Evolutionary conservation across 2,113 vertebrate genomes (phyloP), one percentile per base, ranked within the genome.

Genomic region (Hippocampus mohnikei): DNA sequence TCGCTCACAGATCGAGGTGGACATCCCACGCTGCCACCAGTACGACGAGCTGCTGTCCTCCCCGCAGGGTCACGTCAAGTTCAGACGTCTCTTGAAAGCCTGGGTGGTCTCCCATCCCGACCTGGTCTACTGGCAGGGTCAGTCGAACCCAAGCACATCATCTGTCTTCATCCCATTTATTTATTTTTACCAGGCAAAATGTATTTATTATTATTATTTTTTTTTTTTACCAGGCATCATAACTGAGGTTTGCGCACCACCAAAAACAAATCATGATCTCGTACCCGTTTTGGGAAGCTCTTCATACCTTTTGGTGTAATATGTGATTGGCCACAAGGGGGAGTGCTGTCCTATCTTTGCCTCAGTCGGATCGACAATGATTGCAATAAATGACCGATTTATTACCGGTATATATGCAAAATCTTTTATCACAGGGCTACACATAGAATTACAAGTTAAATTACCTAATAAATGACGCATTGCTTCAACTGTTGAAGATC

Each of bases 61-160:
- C 86, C 97, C 85, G 8, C 95, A 99, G 87, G 97, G 97, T 69
- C 97, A 98, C 80, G 90, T 93, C 67, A 99, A 99, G 89, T 99
- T 98, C 84, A 92, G 96, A 23, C 94, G 95, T 53, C 96, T 98
- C 13, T 76, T 99, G 77, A 98, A 99, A 87, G 97, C 97, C 56
- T 99, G 97, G 97, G 97, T 99, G 16, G 96, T 99, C 70, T 99
- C 97, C 33, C 97, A 99, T 87, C 95, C 96, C 64, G 94, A 98
- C 86, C 92, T 98, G 75, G 97, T 99, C 42, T 99, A 99, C 83
- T 99, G 97, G 97, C 97, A 99, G 94, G 97, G 97, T 98, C 81
- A 87, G 90, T 84, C 42, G 53, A 44, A 11, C 2, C 13, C 33
- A 16, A 5, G 13, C 41, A 40, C 56, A 27, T 7, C 6, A 23